phyloP scores from a whole-genome alignment of 2,888 invertebrate species.

The Lagria hirta region DNA sequence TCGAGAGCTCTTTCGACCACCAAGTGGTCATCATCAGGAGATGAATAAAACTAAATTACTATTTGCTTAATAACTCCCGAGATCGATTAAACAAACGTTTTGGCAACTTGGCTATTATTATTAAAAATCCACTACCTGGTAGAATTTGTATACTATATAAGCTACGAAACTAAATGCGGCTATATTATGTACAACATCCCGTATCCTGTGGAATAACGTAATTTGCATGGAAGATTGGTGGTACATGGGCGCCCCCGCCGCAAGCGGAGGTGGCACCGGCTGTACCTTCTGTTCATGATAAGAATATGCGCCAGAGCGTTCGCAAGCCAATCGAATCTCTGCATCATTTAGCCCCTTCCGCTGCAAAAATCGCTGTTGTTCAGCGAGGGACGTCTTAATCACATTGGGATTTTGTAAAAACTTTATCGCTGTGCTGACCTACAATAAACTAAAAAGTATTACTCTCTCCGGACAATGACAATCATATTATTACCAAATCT shows the following conservation, averaged over 20 bases:
- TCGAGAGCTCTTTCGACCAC: too few species aligned
- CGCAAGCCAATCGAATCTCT: slow-evolving; percentile 75
- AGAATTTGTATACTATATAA: slow-evolving; percentile 79
- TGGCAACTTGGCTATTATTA: not conserved
- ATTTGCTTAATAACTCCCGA: too few species aligned
- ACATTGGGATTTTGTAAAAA: slow-evolving; percentile 88
- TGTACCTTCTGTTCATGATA: slow-evolving; percentile 41
- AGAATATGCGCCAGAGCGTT: slow-evolving; percentile 59
- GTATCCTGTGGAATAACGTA: slow-evolving; percentile 57
- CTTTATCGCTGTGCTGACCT: slow-evolving; percentile 84
- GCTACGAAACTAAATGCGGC: slow-evolving; percentile 76
- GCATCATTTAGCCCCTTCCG: slow-evolving; percentile 75
- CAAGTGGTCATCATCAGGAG: too few species aligned
- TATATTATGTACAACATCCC: slow-evolving; percentile 71
- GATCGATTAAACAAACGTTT: too few species aligned
- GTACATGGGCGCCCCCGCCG: slow-evolving; percentile 1
- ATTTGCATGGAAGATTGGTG: slow-evolving; percentile 42
- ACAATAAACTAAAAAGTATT: slow-evolving; percentile 39
- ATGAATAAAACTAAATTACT: not conserved
- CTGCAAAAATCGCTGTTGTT: slow-evolving; percentile 77
- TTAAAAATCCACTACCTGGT: slow-evolving; percentile 68
- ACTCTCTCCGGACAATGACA: too few species aligned
- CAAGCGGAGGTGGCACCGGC: slow-evolving; percentile 37
- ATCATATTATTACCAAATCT: slow-evolving; percentile 37
- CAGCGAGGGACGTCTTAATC: slow-evolving; percentile 69